phyloP scores from a whole-genome alignment of 2,888 invertebrate genomes.

The Napeogenes sylphis region DNA sequence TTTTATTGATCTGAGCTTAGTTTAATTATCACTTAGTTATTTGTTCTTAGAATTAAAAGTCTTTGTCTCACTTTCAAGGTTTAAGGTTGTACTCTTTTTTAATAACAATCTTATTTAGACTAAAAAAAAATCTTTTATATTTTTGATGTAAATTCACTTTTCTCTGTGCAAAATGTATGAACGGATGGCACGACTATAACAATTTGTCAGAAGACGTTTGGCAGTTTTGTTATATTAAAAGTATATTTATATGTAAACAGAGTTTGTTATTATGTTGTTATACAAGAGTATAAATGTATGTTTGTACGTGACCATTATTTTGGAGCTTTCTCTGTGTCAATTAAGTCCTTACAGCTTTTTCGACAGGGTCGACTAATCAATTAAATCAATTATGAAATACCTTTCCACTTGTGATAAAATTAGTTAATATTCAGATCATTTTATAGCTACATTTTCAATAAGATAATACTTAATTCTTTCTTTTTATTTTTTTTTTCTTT shows the following conservation, averaged over 20 bases:
- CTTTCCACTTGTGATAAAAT: background rate
- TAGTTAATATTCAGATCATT: background rate
- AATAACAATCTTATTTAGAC: slow-evolving; percentile 11
- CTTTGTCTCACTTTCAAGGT: slow-evolving; percentile 66
- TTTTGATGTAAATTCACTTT: background rate
- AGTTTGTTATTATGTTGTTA: slow-evolving; percentile 15
- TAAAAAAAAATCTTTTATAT: background rate
- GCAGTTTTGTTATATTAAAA: no score
- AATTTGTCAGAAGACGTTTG: background rate
- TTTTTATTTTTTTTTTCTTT: no score
- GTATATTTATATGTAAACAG: background rate
- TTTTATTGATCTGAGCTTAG: slow-evolving; percentile 11
- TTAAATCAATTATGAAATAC: background rate
- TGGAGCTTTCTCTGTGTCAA: slow-evolving; percentile 30
- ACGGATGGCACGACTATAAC: background rate
- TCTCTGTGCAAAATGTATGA: background rate
- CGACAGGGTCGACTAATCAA: slow-evolving; percentile 23
- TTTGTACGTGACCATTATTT: slow-evolving; percentile 16
- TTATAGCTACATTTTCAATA: background rate
- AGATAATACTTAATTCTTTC: no score
- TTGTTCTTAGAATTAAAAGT: slow-evolving; percentile 10
- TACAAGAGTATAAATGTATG: slow-evolving; percentile 4
- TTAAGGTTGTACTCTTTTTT: slow-evolving; percentile 34
- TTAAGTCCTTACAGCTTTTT: slow-evolving; percentile 23
- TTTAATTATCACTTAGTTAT: background rate